These are phyloP conservation scores for Setophaga kirtlandii DNA, from an alignment of 2,113 vertebrate species.

Conservation along the genomic window DNA sequence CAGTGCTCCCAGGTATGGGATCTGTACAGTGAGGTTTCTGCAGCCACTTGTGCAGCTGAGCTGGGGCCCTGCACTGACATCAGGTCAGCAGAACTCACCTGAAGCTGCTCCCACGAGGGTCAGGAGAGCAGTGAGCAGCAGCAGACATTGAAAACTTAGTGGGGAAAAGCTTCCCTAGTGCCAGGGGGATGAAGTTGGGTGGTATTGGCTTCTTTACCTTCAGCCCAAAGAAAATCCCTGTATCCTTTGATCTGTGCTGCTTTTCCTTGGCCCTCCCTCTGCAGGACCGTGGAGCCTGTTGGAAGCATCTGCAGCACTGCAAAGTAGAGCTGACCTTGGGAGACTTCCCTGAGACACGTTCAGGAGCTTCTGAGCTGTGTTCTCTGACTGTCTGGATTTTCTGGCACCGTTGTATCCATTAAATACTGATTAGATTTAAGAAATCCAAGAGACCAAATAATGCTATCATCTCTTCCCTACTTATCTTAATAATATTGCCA, in stretches of 20 bases:
- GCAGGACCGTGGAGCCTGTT: not conserved
- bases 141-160: not conserved
- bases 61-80: not conserved
- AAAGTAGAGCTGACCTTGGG: conserved; percentile 23
- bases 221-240: not conserved
- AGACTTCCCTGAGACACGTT: not conserved
- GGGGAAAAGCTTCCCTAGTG: not conserved
- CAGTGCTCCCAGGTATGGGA: not conserved
- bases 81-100: not conserved
- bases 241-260: not conserved
- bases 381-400: conserved; percentile 26
- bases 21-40: not conserved
- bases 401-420: not conserved
- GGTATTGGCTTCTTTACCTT: not conserved
- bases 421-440: conserved; percentile 55
- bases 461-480: conserved; percentile 23
- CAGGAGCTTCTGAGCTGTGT: not conserved
- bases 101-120: not conserved
- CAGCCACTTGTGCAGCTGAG: not conserved
- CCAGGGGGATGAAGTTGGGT: not conserved
- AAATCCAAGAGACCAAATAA: conserved; percentile 42
- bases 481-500: conserved; percentile 38
- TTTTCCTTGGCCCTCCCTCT: not conserved
- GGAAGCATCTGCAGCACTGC: not conserved
- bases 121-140: not conserved